These are phyloP conservation scores for Cantharis lateralis DNA, from an alignment of 2,888 invertebrate species.

Conservation along the genomic window DNA sequence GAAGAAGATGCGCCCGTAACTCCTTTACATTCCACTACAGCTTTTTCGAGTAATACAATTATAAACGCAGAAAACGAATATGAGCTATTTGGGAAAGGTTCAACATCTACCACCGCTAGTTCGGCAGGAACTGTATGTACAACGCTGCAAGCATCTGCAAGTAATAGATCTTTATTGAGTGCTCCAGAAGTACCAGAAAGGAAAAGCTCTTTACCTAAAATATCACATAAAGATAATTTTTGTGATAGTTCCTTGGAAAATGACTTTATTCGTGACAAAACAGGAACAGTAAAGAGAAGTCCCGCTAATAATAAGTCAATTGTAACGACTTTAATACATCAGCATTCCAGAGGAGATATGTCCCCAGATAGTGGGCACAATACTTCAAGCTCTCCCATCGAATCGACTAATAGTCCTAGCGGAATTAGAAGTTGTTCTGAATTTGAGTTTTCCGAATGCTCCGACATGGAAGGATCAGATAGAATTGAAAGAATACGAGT, in stretches of 20 bases:
- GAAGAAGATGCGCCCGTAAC: slow-evolving; percentile 76
- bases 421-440: slow-evolving; percentile 74
- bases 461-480: slow-evolving; percentile 86
- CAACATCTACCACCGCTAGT: slow-evolving; percentile 88
- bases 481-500: slow-evolving; percentile 82
- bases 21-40: slow-evolving; percentile 72
- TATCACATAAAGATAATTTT: slow-evolving; percentile 53
- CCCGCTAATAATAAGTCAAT: slow-evolving; percentile 59
- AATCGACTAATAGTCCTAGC: slow-evolving; percentile 73
- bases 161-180: slow-evolving; percentile 64
- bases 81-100: slow-evolving; percentile 89
- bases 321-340: slow-evolving; percentile 64
- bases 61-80: slow-evolving; percentile 84
- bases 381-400: slow-evolving; percentile 79
- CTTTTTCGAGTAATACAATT: slow-evolving; percentile 72
- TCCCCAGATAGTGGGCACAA: slow-evolving; percentile 83
- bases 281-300: slow-evolving; percentile 55
- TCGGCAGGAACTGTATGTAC: slow-evolving; percentile 90
- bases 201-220: slow-evolving; percentile 73
- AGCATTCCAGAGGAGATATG: slow-evolving; percentile 67
- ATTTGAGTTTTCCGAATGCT: slow-evolving; percentile 84
- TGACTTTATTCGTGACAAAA: slow-evolving; percentile 50
- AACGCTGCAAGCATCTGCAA: slow-evolving; percentile 72
- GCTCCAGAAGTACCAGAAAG: slow-evolving; percentile 83
- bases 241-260: slow-evolving; percentile 58